Evolutionary conservation across 2,888 invertebrate genomes (phyloP), one percentile per base, ranked within the genome.

Genomic region (Machimus rusticus): DNA sequence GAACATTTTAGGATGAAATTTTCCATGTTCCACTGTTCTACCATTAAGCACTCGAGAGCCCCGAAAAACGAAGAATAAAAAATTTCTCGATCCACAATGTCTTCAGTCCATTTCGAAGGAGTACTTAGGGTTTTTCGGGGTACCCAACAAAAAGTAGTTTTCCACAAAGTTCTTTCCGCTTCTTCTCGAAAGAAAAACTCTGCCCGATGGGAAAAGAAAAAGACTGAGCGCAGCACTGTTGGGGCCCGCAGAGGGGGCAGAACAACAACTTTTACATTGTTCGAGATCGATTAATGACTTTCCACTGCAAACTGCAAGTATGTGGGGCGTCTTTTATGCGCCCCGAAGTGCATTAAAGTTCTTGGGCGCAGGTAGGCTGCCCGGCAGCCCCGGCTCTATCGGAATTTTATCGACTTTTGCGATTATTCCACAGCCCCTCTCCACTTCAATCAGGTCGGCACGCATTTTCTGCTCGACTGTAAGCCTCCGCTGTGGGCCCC

Each of bases 401-500:
- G 31, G 79, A 51, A 79, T 79, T 79, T 79, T 79, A 79, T 79
- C 79, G 79, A 79, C 79, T 79, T 79, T 79, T 79, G 31, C n/a
- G 31, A n/a, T 28, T 79, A 31, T 79, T 79, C 51, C 9, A 23
- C 28, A 14, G 37, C 43, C 23, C 23, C 43, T 79, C 46, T 46
- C 28, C 46, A 66, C 31, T 79, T 28, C 51, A 79, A 79, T 79
- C 79, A 79, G 79, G 79, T 79, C 79, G 79, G 79, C n/a, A 79
- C 79, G 66, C 66, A 66, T 79, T 79, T 79, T 51, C 46, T 79
- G 79, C 31, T 79, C 39, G 66, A 66, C 66, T 66, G 66, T 66
- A 66, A 14, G 66, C 57, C 19, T 57, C 16, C 6, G 57, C 57
- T 23, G 57, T n/a, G 23, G 57, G 57, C 28, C 46, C 51, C n/a